phyloP scores from a whole-genome alignment of 2,888 invertebrate genomes.

The Cetonia aurata region DNA sequence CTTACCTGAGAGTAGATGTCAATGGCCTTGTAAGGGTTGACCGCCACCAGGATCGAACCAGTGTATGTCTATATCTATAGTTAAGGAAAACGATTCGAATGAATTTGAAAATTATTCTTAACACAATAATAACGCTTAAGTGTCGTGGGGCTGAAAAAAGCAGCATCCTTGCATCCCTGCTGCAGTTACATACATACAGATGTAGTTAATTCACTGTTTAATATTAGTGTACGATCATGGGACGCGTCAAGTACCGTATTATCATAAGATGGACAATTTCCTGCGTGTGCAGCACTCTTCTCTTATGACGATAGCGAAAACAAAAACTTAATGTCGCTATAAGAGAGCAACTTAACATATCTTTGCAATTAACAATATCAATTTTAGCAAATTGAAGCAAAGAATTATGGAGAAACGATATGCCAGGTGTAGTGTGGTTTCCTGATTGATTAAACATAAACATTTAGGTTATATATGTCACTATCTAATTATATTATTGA shows the following conservation, averaged over 20 bases:
- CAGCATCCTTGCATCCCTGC: constrained; percentile 13
- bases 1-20: constrained; percentile 91
- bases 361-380: no score
- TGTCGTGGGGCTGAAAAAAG: constrained; percentile 10
- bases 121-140: constrained; percentile 25
- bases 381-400: no score
- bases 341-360: no score
- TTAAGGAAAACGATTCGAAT: constrained; percentile 69
- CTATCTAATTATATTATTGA: no score
- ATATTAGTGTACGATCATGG: constrained; percentile 21
- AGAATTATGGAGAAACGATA: no score
- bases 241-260: neutral
- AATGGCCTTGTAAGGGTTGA: constrained; percentile 94
- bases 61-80: constrained; percentile 83
- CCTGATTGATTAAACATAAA: no score
- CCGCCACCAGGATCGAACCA: constrained; percentile 92
- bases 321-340: neutral
- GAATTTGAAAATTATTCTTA: constrained; percentile 24
- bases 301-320: constrained; percentile 3
- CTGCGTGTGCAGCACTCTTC: constrained; percentile 11
- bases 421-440: no score
- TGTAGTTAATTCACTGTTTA: constrained; percentile 19
- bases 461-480: no score
- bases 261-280: constrained; percentile 36
- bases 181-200: no score